Percentiles rank a stretch among this genome's conserved stretches.
Conservation (phyloP, 2,888 invertebrate species). For the Argynnis bischoffii region DNA sequence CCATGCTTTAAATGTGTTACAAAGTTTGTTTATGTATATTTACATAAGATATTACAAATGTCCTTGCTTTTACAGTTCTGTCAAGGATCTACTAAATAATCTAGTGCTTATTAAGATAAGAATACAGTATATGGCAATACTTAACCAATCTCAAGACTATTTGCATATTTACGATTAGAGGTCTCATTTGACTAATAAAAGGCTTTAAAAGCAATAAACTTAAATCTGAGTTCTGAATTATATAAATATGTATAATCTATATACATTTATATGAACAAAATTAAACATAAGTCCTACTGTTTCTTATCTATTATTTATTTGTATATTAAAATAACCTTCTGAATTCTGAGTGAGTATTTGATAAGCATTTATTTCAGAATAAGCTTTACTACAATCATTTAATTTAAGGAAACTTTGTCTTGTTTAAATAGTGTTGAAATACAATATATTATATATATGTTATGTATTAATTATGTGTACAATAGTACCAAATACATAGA, state of each 20-base stretch:
- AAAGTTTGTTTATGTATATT: slow-evolving; percentile 1
- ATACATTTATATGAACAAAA: background rate
- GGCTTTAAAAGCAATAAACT: slow-evolving; percentile 8
- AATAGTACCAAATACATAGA: too few relatives aligned
- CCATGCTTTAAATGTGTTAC: too few relatives aligned
- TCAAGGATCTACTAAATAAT: background rate
- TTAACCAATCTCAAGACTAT: background rate
- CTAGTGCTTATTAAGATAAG: slow-evolving; percentile 8
- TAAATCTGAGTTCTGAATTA: background rate
- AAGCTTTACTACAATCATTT: background rate
- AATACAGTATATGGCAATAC: background rate
- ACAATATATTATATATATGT: too few relatives aligned
- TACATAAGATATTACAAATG: slow-evolving; percentile 10
- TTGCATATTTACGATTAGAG: background rate
- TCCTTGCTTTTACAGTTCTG: background rate
- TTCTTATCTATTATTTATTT: slow-evolving; percentile 6
- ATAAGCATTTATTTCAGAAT: background rate
- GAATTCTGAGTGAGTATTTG: background rate
- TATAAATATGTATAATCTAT: background rate
- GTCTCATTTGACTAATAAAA: background rate
- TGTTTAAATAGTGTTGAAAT: too few relatives aligned
- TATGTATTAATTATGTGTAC: too few relatives aligned
- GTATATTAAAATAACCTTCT: background rate
- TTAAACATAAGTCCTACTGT: background rate
- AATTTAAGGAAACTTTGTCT: background rate